Base-by-base conservation (phyloP, 2,113 vertebrate genomes). In the Alligator mississippiensis region DNA sequence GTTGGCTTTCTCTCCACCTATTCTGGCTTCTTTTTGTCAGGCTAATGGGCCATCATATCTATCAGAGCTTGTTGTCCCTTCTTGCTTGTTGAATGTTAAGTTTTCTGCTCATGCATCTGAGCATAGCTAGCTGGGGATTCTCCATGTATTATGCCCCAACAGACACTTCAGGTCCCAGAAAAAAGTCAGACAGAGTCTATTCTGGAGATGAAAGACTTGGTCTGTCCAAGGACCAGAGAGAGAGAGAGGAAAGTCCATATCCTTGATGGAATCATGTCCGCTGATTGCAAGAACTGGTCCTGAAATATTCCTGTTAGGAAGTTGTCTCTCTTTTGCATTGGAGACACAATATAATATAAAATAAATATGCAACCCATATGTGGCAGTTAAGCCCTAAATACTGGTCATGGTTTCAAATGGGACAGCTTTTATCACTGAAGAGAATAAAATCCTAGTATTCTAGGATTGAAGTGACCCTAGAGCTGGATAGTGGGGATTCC, bases 281-380 rank as follows among this genome's bases (percentile, higher is more conserved):
- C 16, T 47, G 72, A 58, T 94, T 94, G 84, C 75, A 93, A 87
- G 95, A 90, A 93, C 58, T 75, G 85, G 24, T 64, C 91, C 78
- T 86, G 79, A 55, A 34, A 47, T 84, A 0, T 62, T 92, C 83
- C 63, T 34, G 25, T 82, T 63, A 77, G 83, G 5, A 92, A 87
- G 61, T 85, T 89, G 54, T 58, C 61, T 38, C 30, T 88, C 6
- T 90, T 54, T 76, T 93, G 88, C 60, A 82, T 66, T 77, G 90
- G 64, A 54, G 68, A 68, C 70, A 84, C 75, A 59, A 87, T 47
- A n/a, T 86, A 83, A 81, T 47, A 47, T 9, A 47, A 47, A 47
- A 47, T 47, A 47, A 47, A 47, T 47, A 47, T 47, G 47, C 70
- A 62, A 47, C 61, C 58, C 0, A 3, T 47, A 78, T 75, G 47